Conservation (phyloP, 2,113 vertebrate genomes). For the Pongo abelii region DNA sequence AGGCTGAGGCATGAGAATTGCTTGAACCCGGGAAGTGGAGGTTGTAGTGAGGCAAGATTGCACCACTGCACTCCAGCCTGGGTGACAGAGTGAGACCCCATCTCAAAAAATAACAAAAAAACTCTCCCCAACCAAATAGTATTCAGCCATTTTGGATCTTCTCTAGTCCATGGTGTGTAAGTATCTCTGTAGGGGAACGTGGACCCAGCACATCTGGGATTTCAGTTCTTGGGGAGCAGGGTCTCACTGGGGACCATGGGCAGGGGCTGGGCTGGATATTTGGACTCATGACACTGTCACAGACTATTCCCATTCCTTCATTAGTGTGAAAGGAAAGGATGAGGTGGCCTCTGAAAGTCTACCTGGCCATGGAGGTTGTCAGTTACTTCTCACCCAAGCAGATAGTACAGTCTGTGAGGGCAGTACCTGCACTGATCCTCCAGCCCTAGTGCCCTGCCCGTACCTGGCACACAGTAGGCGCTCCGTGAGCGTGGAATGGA, state of each 20-base stretch:
- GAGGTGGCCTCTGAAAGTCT: not conserved
- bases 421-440: not conserved
- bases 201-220: not conserved
- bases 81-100: too few relatives aligned
- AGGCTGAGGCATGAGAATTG: too few relatives aligned
- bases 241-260: not conserved
- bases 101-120: too few relatives aligned
- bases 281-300: too few relatives aligned
- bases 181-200: not conserved
- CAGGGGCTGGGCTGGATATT: not conserved
- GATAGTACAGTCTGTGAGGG: not conserved
- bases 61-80: too few relatives aligned
- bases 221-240: not conserved
- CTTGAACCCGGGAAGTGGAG: too few relatives aligned
- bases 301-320: not conserved
- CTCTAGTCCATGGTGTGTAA: not conserved
- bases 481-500: not conserved
- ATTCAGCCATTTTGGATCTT: not conserved
- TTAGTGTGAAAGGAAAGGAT: too few relatives aligned
- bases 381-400: rapidly evolving
- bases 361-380: not conserved
- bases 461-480: not conserved
- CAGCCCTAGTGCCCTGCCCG: not conserved
- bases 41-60: too few relatives aligned
- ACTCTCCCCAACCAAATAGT: too few relatives aligned